Percentiles rank a stretch among this genome's conserved stretches.
Conservation (phyloP, 2,888 invertebrate species). For the Cephus spinipes region DNA sequence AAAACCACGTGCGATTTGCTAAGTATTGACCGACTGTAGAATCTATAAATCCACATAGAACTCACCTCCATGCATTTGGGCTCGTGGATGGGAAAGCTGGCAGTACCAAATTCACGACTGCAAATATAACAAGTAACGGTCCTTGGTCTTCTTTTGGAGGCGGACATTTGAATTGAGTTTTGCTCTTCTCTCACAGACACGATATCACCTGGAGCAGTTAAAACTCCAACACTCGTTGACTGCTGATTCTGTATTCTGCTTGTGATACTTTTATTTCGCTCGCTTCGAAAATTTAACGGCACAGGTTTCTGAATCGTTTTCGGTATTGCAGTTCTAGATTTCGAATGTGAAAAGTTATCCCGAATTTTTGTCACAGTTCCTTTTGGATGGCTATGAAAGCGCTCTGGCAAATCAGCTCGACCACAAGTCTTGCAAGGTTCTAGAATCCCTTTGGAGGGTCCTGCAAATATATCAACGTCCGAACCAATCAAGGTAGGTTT, state of each 20-base stretch:
- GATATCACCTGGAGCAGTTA: neutral
- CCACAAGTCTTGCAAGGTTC: constrained; percentile 77
- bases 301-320: constrained; percentile 69
- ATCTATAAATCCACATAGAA: too few relatives aligned
- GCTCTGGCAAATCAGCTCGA: constrained; percentile 76
- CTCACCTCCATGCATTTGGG: constrained; percentile 74
- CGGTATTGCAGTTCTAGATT: constrained; percentile 52
- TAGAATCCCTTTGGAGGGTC: constrained; percentile 52
- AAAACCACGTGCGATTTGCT: too few relatives aligned
- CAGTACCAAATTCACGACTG: constrained; percentile 75
- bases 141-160: constrained; percentile 45
- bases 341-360: constrained; percentile 21
- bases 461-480: constrained; percentile 51
- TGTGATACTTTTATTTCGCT: constrained; percentile 33
- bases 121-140: constrained; percentile 74
- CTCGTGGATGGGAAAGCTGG: constrained; percentile 75
- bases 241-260: neutral
- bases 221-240: neutral
- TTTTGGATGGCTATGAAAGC: constrained; percentile 73
- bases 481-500: constrained; percentile 27
- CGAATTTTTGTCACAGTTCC: constrained; percentile 26
- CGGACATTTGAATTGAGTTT: neutral
- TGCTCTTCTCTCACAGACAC: too few relatives aligned
- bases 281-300: constrained; percentile 66
- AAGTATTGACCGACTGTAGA: too few relatives aligned